A percentile compares a stretch with the other conserved stretches of the same genome.
Evolutionary conservation across 2,888 invertebrate genomes (phyloP).

Genomic region (Drosophila longiperda): DNA sequence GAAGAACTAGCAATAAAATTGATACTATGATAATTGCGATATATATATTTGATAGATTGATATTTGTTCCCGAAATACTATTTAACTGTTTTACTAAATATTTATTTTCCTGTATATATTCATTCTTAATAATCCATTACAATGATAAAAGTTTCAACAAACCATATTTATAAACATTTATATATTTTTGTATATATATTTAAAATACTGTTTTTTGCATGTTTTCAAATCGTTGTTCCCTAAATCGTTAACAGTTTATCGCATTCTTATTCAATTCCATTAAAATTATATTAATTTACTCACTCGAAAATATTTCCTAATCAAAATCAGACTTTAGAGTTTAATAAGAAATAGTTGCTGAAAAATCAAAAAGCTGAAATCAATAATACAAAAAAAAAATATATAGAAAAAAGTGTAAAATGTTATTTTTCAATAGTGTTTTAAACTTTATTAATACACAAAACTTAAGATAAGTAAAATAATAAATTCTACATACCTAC

Average conservation of each 20-base stretch:
- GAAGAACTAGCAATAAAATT: constrained; percentile 28
- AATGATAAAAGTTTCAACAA: neutral
- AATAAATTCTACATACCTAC: constrained; percentile 84
- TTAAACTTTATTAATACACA: constrained; percentile 82
- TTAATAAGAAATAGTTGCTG: constrained; percentile 9
- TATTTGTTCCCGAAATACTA: constrained; percentile 26
- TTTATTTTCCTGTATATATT: constrained; percentile 6
- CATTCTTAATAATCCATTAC: neutral
- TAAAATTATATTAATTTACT: constrained; percentile 16
- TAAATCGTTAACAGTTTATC: constrained; percentile 30
- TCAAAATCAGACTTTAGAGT: constrained; percentile 70
- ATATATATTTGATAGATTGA: constrained; percentile 14
- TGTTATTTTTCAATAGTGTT: constrained; percentile 76
- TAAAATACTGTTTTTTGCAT: neutral
- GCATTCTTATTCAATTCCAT: constrained; percentile 23
- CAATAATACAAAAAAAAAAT: neutral
- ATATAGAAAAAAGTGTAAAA: neutral
- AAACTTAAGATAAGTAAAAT: constrained; percentile 80
- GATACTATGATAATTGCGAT: constrained; percentile 11
- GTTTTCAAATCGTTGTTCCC: constrained; percentile 33
- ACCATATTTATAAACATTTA: constrained; percentile 2
- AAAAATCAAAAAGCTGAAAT: constrained; percentile 18
- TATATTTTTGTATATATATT: neutral
- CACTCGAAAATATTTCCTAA: constrained; percentile 59
- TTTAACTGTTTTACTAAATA: neutral